phyloP scores from a whole-genome alignment of 2,797 vertebrate genomes.

The Macropodus opercularis region DNA sequence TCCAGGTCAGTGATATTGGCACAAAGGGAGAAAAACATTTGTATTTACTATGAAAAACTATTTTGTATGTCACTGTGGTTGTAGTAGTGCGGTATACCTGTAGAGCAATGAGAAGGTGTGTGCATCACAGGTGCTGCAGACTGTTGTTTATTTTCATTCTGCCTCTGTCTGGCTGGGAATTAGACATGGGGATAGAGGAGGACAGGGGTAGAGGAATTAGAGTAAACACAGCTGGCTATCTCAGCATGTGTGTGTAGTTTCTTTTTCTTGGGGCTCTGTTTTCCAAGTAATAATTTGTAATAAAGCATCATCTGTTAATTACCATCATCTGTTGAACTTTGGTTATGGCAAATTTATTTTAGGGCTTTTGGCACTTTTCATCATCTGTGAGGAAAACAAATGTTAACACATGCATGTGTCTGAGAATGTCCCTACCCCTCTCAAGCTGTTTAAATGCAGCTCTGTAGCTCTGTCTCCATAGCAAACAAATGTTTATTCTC shows the following conservation, averaged over 20 bases:
- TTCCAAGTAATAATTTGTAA: constrained; percentile 24
- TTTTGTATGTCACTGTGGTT: constrained; percentile 9
- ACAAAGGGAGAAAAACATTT: neutral
- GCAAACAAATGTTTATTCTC: constrained; percentile 55
- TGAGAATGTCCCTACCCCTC: constrained; percentile 9
- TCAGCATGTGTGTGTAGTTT: constrained; percentile 37
- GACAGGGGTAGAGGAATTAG: constrained; percentile 43
- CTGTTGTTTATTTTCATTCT: constrained; percentile 64
- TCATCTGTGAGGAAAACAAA: constrained; percentile 25
- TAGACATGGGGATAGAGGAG: constrained; percentile 51
- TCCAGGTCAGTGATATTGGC: neutral
- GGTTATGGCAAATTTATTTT: constrained; percentile 16
- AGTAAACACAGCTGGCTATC: constrained; percentile 75
- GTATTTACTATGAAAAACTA: neutral
- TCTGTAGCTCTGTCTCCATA: constrained; percentile 50
- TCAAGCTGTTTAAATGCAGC: constrained; percentile 43
- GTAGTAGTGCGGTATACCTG: constrained; percentile 16
- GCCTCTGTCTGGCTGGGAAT: constrained; percentile 62
- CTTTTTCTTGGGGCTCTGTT: constrained; percentile 35
- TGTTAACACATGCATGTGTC: constrained; percentile 22
- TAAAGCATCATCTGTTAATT: constrained; percentile 21
- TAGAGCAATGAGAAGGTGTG: constrained; percentile 19
- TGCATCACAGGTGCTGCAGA: constrained; percentile 51
- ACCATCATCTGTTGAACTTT: constrained; percentile 20
- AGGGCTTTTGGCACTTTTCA: constrained; percentile 5